phyloP scores from a whole-genome alignment of 35 echinoderm and acorn worm species.

The Anneissia japonica region DNA sequence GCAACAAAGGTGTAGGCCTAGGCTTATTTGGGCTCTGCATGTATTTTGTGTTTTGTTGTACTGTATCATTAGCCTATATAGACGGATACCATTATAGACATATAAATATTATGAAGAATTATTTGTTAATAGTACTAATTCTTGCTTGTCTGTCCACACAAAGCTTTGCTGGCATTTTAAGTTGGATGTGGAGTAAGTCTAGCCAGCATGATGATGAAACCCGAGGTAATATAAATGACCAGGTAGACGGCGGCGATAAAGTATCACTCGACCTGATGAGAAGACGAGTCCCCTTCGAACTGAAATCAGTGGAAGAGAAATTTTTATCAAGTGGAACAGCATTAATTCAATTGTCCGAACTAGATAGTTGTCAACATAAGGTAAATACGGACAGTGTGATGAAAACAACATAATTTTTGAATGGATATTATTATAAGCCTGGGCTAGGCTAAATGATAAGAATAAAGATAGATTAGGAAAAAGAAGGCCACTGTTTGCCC shows the following conservation, averaged over 20 bases:
- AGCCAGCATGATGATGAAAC: neutral
- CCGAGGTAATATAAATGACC: neutral
- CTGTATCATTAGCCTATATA: no score
- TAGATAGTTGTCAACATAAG: slow-evolving; percentile 82
- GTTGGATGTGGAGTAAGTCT: neutral
- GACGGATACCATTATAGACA: no score
- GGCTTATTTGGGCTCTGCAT: no score
- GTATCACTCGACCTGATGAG: neutral
- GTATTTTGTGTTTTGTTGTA: no score
- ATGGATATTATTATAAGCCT: no score
- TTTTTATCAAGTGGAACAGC: slow-evolving; percentile 63
- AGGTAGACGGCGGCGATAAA: neutral
- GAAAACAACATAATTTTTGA: no score
- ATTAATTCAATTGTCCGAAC: slow-evolving; percentile 72
- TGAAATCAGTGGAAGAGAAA: slow-evolving; percentile 73
- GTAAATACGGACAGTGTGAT: no score
- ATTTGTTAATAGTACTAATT: neutral
- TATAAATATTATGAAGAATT: neutral
- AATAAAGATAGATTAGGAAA: no score
- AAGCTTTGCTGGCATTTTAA: neutral
- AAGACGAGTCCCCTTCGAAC: slow-evolving; percentile 53
- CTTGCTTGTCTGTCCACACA: neutral
- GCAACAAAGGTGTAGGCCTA: no score
- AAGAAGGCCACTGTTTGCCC: no score
- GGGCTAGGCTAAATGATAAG: no score